phyloP scores from a whole-genome alignment of 2,113 vertebrate genomes.

The Calonectris borealis region DNA sequence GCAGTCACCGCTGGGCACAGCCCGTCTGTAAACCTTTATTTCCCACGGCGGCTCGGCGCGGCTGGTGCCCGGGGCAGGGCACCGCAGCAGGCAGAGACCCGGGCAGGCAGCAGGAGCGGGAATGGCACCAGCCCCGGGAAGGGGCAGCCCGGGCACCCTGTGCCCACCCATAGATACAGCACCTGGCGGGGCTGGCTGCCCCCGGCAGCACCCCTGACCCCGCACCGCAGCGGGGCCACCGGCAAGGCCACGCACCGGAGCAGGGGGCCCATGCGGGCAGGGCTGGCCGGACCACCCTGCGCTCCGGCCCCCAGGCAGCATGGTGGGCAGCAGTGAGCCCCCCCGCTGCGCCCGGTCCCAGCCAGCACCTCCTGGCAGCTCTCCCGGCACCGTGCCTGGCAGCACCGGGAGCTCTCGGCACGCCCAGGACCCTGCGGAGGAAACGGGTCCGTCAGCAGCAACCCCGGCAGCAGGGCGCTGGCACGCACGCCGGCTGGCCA shows the following conservation, averaged over 20 bases:
- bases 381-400: neutral
- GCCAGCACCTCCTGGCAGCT: neutral
- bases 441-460: neutral
- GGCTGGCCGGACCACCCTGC: neutral
- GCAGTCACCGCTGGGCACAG: neutral
- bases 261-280: neutral
- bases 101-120: neutral
- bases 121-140: neutral
- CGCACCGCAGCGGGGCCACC: fast-evolving
- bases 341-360: neutral
- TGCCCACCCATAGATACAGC: neutral
- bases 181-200: neutral
- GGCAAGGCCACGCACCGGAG: fast-evolving
- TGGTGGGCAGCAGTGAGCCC: neutral
- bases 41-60: neutral
- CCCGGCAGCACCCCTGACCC: neutral
- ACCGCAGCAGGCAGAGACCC: neutral
- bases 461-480: no score
- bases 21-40: constrained; percentile 44
- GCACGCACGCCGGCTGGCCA: neutral
- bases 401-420: neutral
- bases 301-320: neutral
- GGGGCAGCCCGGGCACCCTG: neutral
- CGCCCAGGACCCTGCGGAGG: neutral
- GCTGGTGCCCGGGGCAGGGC: neutral